Evolutionary conservation across 2,797 vertebrate species (phyloP).

Genomic region (Centropyge bicolor): DNA sequence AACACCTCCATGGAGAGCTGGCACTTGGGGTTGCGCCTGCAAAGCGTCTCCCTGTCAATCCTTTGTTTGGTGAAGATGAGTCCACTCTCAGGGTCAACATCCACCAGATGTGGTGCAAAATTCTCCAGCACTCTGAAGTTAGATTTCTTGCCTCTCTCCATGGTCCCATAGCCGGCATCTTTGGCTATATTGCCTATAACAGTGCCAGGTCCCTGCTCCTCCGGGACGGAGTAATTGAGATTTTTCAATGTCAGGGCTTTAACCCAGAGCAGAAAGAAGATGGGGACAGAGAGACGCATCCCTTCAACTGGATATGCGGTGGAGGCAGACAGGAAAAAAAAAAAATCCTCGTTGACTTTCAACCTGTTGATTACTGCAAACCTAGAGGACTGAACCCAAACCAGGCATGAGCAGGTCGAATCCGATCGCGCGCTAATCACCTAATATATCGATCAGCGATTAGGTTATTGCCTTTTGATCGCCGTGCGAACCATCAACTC

Average conservation of each 20-base stretch:
- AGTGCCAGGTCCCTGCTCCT: constrained; percentile 96
- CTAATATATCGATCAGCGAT: constrained; percentile 66
- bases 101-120: constrained; percentile 96
- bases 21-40: constrained; percentile 95
- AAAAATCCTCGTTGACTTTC: constrained; percentile 83
- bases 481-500: constrained; percentile 79
- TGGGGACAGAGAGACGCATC: constrained; percentile 96
- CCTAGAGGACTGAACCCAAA: constrained; percentile 72
- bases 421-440: constrained; percentile 70
- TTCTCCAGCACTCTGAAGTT: constrained; percentile 98
- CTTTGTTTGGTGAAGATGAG: constrained; percentile 97
- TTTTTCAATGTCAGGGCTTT: constrained; percentile 97
- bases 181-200: constrained; percentile 98
- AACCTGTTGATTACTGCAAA: constrained; percentile 86
- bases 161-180: constrained; percentile 91
- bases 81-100: constrained; percentile 97
- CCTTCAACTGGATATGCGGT: constrained; percentile 84
- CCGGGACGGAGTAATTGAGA: constrained; percentile 97
- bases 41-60: constrained; percentile 96
- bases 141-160: constrained; percentile 90
- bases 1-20: constrained; percentile 99
- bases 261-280: constrained; percentile 95
- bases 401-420: constrained; percentile 61
- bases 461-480: constrained; percentile 45
- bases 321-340: constrained; percentile 63